Percentiles rank a stretch among this genome's conserved stretches.
Conservation (phyloP, 1,140 invertebrate genomes). For the Drosophila fuyamai region DNA sequence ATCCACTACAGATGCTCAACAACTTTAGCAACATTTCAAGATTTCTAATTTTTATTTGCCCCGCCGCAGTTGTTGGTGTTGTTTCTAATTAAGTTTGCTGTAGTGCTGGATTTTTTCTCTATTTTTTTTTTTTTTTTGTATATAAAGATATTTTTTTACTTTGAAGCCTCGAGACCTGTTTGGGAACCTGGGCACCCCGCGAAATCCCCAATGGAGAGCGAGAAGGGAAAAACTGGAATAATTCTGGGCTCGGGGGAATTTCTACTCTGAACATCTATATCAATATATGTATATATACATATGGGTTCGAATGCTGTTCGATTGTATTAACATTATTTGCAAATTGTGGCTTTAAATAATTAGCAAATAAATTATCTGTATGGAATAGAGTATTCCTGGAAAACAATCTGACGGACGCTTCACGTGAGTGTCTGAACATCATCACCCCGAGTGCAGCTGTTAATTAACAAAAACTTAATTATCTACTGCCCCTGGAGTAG, state of each 20-base stretch:
- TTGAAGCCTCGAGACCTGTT: slow-evolving; percentile 50
- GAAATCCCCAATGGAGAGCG: slow-evolving; percentile 7
- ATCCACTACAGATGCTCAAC: slow-evolving; percentile 52
- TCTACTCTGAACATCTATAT: slow-evolving; percentile 30
- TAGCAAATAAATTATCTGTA: slow-evolving; percentile 61
- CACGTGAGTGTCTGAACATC: slow-evolving; percentile 35
- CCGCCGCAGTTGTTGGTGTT: slow-evolving; percentile 44
- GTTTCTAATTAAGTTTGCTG: slow-evolving; percentile 69
- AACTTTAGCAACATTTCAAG: slow-evolving; percentile 61
- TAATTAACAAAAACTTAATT: slow-evolving; percentile 25
- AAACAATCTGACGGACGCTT: slow-evolving; percentile 38
- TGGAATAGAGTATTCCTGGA: slow-evolving; percentile 48
- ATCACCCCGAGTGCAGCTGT: slow-evolving; percentile 50
- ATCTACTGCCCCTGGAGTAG: background rate
- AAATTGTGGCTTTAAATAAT: slow-evolving; percentile 69
- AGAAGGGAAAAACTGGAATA: slow-evolving; percentile 28
- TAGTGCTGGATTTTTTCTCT: slow-evolving; percentile 39
- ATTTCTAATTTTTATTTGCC: slow-evolving; percentile 75
- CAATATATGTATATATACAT: background rate
- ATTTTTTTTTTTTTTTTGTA: slow-evolving; percentile 16
- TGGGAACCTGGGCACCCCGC: slow-evolving; percentile 35
- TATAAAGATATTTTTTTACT: slow-evolving; percentile 21
- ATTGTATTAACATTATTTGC: slow-evolving; percentile 51
- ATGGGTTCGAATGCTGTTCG: slow-evolving; percentile 10
- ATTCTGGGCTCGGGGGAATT: slow-evolving; percentile 55